Conservation (phyloP, 2,113 vertebrate genomes). For the Carollia perspicillata region DNA sequence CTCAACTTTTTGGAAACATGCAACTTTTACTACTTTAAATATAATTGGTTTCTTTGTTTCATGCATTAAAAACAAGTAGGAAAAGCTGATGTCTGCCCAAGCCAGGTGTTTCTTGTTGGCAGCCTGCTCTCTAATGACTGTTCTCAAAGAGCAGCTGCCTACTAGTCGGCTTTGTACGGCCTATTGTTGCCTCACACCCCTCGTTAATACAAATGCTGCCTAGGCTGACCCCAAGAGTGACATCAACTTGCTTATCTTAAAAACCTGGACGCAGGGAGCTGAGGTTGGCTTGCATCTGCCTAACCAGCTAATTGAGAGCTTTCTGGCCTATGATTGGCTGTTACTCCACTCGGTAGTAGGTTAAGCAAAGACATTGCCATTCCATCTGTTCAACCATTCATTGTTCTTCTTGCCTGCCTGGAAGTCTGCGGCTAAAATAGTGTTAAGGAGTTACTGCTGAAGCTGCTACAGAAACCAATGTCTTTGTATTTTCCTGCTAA, state of each 20-base stretch:
- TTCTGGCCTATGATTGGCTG: slow-evolving; percentile 87
- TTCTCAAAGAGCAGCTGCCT: slow-evolving; percentile 96
- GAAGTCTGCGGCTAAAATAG: slow-evolving; percentile 85
- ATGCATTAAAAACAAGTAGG: slow-evolving; percentile 82
- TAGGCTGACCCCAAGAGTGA: slow-evolving; percentile 90
- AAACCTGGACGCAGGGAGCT: slow-evolving; percentile 84
- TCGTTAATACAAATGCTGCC: slow-evolving; percentile 94
- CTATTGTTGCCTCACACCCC: slow-evolving; percentile 94
- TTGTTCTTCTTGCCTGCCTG: slow-evolving; percentile 90
- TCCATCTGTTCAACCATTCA: slow-evolving; percentile 97
- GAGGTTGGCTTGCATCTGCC: slow-evolving; percentile 90
- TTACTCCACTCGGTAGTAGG: slow-evolving; percentile 83
- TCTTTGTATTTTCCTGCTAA: slow-evolving; percentile 84
- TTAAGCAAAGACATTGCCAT: slow-evolving; percentile 92
- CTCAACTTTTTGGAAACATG: slow-evolving; percentile 73
- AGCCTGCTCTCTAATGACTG: slow-evolving; percentile 91
- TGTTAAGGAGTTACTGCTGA: slow-evolving; percentile 86
- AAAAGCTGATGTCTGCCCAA: slow-evolving; percentile 86
- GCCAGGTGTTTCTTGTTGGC: slow-evolving; percentile 97
- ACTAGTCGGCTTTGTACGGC: slow-evolving; percentile 90
- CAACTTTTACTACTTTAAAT: slow-evolving; percentile 82
- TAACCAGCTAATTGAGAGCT: slow-evolving; percentile 88
- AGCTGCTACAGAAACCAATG: slow-evolving; percentile 84
- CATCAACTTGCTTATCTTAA: slow-evolving; percentile 93
- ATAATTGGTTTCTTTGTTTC: slow-evolving; percentile 85